Evolutionary conservation across 2,888 invertebrate genomes (phyloP), one percentile per base, ranked within the genome.

Genomic region (Thymelicus lineola): DNA sequence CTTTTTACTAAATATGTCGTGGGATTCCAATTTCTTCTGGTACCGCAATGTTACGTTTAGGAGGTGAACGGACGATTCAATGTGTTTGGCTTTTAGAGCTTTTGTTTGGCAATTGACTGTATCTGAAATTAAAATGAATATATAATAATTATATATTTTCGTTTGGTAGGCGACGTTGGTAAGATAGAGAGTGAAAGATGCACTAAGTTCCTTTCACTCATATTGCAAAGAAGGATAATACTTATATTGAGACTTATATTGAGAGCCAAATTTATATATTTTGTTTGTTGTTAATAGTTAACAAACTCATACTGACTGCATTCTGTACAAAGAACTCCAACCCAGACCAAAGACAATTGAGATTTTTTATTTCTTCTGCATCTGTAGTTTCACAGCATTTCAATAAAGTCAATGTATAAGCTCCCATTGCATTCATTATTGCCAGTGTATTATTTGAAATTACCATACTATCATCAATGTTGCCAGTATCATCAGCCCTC

Each of bases 331-430:
- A 93, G 72, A 86, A 92, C 14, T 86, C 89, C 71, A 93, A 76
- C 6, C 88, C 89, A 5, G 85, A 81, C 86, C 89, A 88, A 1
- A 93, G 77, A 77, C 83, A 88, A 70, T 88, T 87, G 69, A 92
- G 81, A 76, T 90, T 89, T 72, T 88, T 87, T 0, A 85, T 77
- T 75, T 90, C 91, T 14, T 83, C 84, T 0, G 69, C 75, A 66
- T 91, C 85, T 1, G 80, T 85, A 1, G 87, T 84, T 75, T 92
- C 93, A 73, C 92, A 93, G 73, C 88, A 92, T 72, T 88, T 91
- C 7, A 91, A 82, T 7, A 93, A 74, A 0, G 88, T 90, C 53
- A 93, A 76, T 0, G 91, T 84, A 79, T 88, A 93, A 0, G 93
- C 91, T 1, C 86, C 86, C 81, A 92, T 88, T 3, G 93, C 91